These are phyloP conservation scores for Pseudobourletiella spinata DNA, from an alignment of 1,140 invertebrate species.

Conservation along the genomic window DNA sequence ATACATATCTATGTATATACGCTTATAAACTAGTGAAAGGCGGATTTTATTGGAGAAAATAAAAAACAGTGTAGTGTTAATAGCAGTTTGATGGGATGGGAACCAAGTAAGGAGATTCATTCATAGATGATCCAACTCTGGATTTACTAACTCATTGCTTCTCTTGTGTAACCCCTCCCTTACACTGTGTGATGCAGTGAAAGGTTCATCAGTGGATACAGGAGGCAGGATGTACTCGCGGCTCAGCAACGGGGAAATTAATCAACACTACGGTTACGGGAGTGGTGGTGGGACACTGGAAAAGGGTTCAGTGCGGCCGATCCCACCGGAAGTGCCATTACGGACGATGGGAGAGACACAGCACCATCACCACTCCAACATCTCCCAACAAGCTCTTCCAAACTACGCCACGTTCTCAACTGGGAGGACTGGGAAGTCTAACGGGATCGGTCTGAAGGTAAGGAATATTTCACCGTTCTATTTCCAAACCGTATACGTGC, in stretches of 20 bases:
- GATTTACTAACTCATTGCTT: too few relatives aligned
- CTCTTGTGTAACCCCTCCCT: too few relatives aligned
- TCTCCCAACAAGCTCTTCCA: background rate
- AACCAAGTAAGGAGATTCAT: too few relatives aligned
- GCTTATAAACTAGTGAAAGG: too few relatives aligned
- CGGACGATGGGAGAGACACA: too few relatives aligned
- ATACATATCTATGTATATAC: too few relatives aligned
- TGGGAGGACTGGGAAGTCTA: conserved; percentile 29
- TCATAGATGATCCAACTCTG: too few relatives aligned
- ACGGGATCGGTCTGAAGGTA: conserved; percentile 34
- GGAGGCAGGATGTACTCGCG: conserved; percentile 32
- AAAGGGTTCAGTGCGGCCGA: conserved; percentile 29
- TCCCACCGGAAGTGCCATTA: conserved; percentile 29
- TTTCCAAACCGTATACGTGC: too few relatives aligned
- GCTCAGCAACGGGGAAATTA: conserved; percentile 36
- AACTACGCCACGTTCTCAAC: conserved; percentile 35
- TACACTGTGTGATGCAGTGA: too few relatives aligned
- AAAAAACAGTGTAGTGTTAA: too few relatives aligned
- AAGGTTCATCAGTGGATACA: conserved; percentile 20
- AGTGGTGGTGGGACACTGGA: conserved; percentile 16
- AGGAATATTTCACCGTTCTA: conserved; percentile 6
- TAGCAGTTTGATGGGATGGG: too few relatives aligned
- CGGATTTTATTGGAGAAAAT: too few relatives aligned
- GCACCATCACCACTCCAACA: conserved; percentile 9
- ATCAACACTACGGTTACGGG: conserved; percentile 28